A percentile compares a stretch with the other conserved stretches of the same genome.
phyloP scores from a whole-genome alignment of 2,797 vertebrate genomes.

The Trematomus bernacchii region DNA sequence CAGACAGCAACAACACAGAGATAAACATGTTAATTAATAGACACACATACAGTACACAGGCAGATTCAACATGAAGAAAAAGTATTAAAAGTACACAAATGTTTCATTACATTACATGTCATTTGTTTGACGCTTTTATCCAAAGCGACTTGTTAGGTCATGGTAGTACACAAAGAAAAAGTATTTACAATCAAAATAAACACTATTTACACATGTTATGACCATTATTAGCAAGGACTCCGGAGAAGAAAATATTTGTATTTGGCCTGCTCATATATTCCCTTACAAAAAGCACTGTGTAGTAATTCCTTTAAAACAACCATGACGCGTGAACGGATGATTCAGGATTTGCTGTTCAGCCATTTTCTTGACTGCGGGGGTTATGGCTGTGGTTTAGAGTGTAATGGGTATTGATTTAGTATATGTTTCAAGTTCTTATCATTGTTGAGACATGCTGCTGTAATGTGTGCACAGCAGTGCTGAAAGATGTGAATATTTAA shows the following conservation, averaged over 20 bases:
- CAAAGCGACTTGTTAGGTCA: too few species aligned
- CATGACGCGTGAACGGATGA: too few species aligned
- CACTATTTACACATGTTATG: too few species aligned
- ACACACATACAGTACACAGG: background rate
- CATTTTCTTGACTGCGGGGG: background rate
- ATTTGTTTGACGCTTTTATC: too few species aligned
- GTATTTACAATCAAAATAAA: too few species aligned
- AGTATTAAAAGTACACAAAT: background rate
- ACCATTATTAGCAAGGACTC: too few species aligned
- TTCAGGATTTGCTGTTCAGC: background rate
- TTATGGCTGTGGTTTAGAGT: background rate
- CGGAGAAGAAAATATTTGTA: too few species aligned
- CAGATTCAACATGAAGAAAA: background rate
- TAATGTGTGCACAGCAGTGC: background rate
- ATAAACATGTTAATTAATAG: background rate
- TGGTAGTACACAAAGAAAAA: too few species aligned
- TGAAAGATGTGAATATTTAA: background rate
- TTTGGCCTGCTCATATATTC: too few species aligned
- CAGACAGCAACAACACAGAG: conserved; percentile 8
- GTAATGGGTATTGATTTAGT: conserved; percentile 2
- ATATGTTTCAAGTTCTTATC: conserved; percentile 12
- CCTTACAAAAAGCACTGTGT: too few species aligned
- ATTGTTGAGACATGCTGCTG: background rate
- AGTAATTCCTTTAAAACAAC: background rate
- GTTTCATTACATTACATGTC: too few species aligned